These are phyloP conservation scores for Amazona finschi DNA, from an alignment of 2,797 vertebrate genomes.

Conservation along the genomic window DNA sequence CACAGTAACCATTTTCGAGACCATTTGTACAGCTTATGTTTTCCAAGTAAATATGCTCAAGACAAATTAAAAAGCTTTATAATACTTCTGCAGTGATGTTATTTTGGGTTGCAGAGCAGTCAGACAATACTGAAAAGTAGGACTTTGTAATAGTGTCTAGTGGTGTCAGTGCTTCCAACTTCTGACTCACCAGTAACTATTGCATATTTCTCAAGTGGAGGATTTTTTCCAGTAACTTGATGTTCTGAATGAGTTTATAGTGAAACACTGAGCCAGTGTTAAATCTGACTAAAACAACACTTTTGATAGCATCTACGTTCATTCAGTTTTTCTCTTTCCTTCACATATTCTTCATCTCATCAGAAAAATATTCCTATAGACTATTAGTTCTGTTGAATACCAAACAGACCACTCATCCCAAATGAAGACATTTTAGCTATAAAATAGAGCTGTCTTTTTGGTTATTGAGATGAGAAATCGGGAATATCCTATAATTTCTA, in stretches of 20 bases:
- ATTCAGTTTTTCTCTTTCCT: conserved; percentile 31
- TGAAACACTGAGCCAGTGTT: conserved; percentile 33
- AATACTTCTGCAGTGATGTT: background rate
- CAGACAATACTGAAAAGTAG: conserved; percentile 22
- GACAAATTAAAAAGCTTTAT: background rate
- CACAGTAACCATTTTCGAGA: background rate
- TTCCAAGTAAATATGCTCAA: background rate
- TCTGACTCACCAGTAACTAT: conserved; percentile 59
- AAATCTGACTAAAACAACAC: conserved; percentile 30
- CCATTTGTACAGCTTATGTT: background rate
- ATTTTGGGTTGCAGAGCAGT: conserved; percentile 24
- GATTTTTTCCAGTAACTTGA: conserved; percentile 55
- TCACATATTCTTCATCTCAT: background rate
- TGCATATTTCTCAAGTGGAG: conserved; percentile 46
- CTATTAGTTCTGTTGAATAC: background rate
- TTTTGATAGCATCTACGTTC: conserved; percentile 31
- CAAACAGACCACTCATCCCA: background rate
- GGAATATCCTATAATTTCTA: background rate
- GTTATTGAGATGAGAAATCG: background rate
- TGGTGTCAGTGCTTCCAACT: conserved; percentile 54
- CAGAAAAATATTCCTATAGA: background rate
- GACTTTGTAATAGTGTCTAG: conserved; percentile 42
- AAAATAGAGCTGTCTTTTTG: background rate
- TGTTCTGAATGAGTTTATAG: conserved; percentile 61
- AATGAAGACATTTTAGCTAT: background rate